A percentile compares a stretch with the other conserved stretches of the same genome.
Conservation (phyloP, 2,113 vertebrate genomes). For the Cololabis saira region DNA sequence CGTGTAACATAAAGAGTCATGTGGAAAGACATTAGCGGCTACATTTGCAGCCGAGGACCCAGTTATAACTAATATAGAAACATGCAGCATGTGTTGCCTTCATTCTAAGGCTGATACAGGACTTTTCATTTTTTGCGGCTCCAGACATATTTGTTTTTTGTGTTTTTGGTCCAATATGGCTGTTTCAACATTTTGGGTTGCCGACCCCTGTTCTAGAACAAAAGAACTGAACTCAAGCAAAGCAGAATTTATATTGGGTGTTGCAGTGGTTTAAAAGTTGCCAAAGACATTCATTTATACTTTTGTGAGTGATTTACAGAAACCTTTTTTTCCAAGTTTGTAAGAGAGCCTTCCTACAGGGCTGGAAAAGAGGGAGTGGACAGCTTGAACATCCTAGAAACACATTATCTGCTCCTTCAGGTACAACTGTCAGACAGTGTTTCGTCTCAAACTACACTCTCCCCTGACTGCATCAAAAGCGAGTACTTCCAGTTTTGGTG, state of each 20-base stretch:
- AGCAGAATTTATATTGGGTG: conserved; percentile 10
- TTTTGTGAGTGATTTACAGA: conserved; percentile 37
- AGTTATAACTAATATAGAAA: too few relatives aligned
- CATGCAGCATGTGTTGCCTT: too few relatives aligned
- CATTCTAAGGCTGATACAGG: too few relatives aligned
- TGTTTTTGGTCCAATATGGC: too few relatives aligned
- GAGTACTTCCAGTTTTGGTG: conserved; percentile 38
- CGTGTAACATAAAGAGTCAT: too few relatives aligned
- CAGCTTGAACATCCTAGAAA: conserved; percentile 60
- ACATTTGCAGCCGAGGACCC: too few relatives aligned
- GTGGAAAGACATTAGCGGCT: too few relatives aligned
- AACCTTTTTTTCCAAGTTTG: conserved; percentile 52
- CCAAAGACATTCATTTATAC: conserved; percentile 29
- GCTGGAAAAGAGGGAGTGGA: conserved; percentile 51
- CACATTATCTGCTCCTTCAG: conserved; percentile 63
- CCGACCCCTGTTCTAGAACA: too few relatives aligned
- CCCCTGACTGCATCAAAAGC: conserved; percentile 60
- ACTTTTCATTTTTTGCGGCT: too few relatives aligned
- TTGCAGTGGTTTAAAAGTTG: conserved; percentile 15
- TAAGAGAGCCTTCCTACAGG: conserved; percentile 53
- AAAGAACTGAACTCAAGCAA: conserved; percentile 8
- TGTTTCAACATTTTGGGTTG: too few relatives aligned
- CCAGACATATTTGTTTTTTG: too few relatives aligned
- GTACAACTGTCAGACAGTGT: conserved; percentile 70
- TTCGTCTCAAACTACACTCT: conserved; percentile 61